A percentile compares a stretch with the other conserved stretches of the same genome.
These are phyloP conservation scores for Contarinia nasturtii DNA, from an alignment of 1,140 invertebrate genomes.

Conservation along the genomic window DNA sequence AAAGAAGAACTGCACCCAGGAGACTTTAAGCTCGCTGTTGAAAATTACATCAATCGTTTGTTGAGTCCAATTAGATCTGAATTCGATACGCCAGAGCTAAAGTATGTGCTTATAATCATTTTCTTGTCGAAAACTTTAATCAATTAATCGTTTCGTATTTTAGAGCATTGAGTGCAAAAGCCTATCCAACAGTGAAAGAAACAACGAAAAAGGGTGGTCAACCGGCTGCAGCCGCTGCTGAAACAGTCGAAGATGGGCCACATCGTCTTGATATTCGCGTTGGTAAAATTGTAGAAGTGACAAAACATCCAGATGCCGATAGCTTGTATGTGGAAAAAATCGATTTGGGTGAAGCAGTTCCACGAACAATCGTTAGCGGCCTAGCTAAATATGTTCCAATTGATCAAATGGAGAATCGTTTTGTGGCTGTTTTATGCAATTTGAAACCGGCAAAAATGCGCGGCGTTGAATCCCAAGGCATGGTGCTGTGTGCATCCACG, in stretches of 20 bases:
- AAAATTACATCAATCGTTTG: constrained; percentile 68
- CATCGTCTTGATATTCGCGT: constrained; percentile 73
- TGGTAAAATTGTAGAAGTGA: constrained; percentile 76
- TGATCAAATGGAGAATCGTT: constrained; percentile 67
- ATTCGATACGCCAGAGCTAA: constrained; percentile 63
- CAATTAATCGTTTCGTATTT: too few relatives aligned
- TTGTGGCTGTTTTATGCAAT: constrained; percentile 83
- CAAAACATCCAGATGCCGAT: constrained; percentile 92
- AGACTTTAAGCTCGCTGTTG: constrained; percentile 75
- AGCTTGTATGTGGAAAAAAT: constrained; percentile 87
- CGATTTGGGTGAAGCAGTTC: constrained; percentile 50
- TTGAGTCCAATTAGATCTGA: constrained; percentile 77
- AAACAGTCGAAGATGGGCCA: constrained; percentile 42
- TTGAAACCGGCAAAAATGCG: constrained; percentile 86
- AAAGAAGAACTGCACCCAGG: constrained; percentile 76
- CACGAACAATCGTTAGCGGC: constrained; percentile 68
- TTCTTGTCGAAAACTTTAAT: not conserved
- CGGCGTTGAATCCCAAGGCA: constrained; percentile 72
- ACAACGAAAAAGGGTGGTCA: constrained; percentile 20
- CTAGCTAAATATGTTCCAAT: constrained; percentile 76
- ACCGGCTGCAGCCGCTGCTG: constrained; percentile 10
- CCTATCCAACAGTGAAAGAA: constrained; percentile 60
- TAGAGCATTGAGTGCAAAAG: constrained; percentile 36
- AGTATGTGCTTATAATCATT: constrained; percentile 18
- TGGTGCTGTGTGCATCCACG: constrained; percentile 82